phyloP scores from a whole-genome alignment of 2,113 vertebrate genomes.

The Tenebrosternarchus preto region DNA sequence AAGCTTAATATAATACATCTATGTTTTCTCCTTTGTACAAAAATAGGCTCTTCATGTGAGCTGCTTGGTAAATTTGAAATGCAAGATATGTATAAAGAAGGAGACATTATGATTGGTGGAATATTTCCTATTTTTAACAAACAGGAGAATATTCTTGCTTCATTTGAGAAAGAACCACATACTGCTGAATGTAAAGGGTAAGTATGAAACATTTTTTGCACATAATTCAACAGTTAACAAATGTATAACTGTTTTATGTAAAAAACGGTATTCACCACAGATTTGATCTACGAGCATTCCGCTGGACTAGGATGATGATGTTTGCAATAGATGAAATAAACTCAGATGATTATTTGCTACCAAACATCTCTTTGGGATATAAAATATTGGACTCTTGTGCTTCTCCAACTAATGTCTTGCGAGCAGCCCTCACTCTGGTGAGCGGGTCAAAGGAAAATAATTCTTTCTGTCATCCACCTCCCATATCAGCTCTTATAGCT shows the following conservation, averaged over 20 bases:
- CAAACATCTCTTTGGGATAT: constrained; percentile 75
- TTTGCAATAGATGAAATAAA: constrained; percentile 79
- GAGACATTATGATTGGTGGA: constrained; percentile 75
- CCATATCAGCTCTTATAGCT: constrained; percentile 69
- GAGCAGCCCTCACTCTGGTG: constrained; percentile 67
- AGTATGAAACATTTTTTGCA: constrained; percentile 49
- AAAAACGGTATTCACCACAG: constrained; percentile 58
- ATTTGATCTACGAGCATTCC: constrained; percentile 73
- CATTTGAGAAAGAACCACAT: constrained; percentile 60
- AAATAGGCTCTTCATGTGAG: constrained; percentile 60
- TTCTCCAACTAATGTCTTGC: constrained; percentile 71
- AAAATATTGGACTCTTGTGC: constrained; percentile 74
- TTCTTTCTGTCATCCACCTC: constrained; percentile 53
- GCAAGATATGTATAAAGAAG: constrained; percentile 65
- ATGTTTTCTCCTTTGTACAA: constrained; percentile 48
- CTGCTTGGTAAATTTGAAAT: constrained; percentile 61
- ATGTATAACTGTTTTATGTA: background rate
- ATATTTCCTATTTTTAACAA: constrained; percentile 77
- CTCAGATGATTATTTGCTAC: constrained; percentile 64
- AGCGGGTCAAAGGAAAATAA: constrained; percentile 50
- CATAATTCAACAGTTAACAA: background rate
- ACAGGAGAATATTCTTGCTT: constrained; percentile 56
- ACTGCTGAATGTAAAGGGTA: constrained; percentile 65
- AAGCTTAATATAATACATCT: constrained; percentile 6
- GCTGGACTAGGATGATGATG: constrained; percentile 76